These are phyloP conservation scores for Atta cephalotes DNA, from an alignment of 1,140 invertebrate species.

Conservation along the genomic window DNA sequence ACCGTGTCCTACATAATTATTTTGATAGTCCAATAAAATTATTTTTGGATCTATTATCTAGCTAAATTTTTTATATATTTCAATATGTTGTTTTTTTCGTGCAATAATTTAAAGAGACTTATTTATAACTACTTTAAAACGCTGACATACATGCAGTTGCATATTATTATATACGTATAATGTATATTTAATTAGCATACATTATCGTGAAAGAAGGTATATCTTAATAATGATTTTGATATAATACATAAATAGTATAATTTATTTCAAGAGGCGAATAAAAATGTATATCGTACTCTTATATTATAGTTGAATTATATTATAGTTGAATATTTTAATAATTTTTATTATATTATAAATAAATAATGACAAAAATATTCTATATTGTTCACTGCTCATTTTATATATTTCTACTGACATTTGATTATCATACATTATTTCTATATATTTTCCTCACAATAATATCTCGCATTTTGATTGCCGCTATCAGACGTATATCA, in stretches of 20 bases:
- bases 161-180: constrained; percentile 6
- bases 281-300: neutral
- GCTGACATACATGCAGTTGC: neutral
- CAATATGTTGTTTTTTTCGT: too few species aligned
- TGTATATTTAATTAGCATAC: constrained; percentile 33
- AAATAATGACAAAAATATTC: neutral
- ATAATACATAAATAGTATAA: neutral
- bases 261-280: neutral
- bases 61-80: too few species aligned
- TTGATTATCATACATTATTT: neutral
- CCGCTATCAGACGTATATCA: constrained; percentile 36
- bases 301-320: neutral
- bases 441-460: neutral
- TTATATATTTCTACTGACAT: neutral
- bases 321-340: neutral
- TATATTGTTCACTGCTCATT: neutral
- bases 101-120: constrained; percentile 37
- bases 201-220: constrained; percentile 15
- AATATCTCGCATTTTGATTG: neutral
- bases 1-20: too few species aligned
- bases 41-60: too few species aligned
- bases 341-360: neutral
- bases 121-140: neutral
- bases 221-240: constrained; percentile 5
- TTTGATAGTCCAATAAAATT: too few species aligned